Evolutionary conservation across 1,140 invertebrate species (phyloP).

Genomic region (Nasonia vitripennis): DNA sequence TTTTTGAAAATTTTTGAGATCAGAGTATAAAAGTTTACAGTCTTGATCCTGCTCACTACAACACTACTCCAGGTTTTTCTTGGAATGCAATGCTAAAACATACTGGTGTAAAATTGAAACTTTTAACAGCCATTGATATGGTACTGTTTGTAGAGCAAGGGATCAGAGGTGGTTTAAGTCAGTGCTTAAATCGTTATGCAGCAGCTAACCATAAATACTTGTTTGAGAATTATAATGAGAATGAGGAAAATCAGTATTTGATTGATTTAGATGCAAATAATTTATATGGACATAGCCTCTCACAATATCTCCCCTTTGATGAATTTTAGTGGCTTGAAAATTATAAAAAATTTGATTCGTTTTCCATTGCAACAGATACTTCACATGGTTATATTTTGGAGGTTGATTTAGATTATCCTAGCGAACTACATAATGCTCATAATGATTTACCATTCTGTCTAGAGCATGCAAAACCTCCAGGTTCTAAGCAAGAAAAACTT

Average conservation of each 20-base stretch:
- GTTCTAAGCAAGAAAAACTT: no score
- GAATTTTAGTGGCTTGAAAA: slow-evolving; percentile 72
- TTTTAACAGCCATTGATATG: slow-evolving; percentile 73
- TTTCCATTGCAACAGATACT: not conserved
- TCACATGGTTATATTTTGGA: not conserved
- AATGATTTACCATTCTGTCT: no score
- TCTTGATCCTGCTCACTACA: no score
- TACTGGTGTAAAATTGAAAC: slow-evolving; percentile 52
- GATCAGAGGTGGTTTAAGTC: not conserved
- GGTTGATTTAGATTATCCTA: no score
- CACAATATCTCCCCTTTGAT: slow-evolving; percentile 66
- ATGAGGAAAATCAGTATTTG: slow-evolving; percentile 61
- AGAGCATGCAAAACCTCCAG: no score
- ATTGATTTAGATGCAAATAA: slow-evolving; percentile 76
- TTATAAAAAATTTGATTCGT: not conserved
- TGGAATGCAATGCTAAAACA: not conserved
- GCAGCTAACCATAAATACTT: slow-evolving; percentile 62
- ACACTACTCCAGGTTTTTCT: no score
- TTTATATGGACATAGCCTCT: slow-evolving; percentile 76
- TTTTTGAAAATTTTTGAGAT: no score
- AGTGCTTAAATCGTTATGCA: not conserved
- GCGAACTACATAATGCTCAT: no score
- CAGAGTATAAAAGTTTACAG: no score
- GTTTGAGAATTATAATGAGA: slow-evolving; percentile 66
- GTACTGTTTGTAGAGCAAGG: slow-evolving; percentile 67